A percentile compares a stretch with the other conserved stretches of the same genome.
Evolutionary conservation across 1,140 invertebrate genomes (phyloP).

Genomic region (Ctenoplectra terminalis): DNA sequence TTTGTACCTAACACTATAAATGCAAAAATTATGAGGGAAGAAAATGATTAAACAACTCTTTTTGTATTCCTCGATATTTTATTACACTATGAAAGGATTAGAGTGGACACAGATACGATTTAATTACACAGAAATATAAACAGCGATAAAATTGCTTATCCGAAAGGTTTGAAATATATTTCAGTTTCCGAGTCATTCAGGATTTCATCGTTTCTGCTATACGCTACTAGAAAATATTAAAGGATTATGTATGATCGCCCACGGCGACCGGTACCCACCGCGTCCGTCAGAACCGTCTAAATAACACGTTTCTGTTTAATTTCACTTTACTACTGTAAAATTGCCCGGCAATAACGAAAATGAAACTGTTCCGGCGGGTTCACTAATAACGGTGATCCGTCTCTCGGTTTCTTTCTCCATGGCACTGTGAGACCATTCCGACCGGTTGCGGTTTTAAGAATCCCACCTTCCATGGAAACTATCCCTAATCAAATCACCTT

Average conservation of each 20-base stretch:
- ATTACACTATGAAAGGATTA: no score
- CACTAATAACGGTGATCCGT: conserved; percentile 73
- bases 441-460: conserved; percentile 47
- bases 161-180: neutral
- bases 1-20: no score
- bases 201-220: neutral
- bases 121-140: neutral
- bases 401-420: conserved; percentile 33
- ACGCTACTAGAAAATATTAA: conserved; percentile 22
- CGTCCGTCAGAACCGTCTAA: conserved; percentile 50
- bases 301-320: conserved; percentile 76
- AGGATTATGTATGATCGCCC: conserved; percentile 40
- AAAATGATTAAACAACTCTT: no score
- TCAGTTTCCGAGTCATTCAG: neutral
- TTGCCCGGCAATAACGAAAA: conserved; percentile 74
- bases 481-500: neutral
- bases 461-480: conserved; percentile 11
- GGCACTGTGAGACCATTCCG: conserved; percentile 23
- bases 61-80: no score
- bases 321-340: conserved; percentile 79
- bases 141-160: neutral
- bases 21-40: no score
- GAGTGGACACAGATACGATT: neutral
- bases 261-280: conserved; percentile 29
- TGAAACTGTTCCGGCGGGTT: conserved; percentile 58